Evolutionary conservation across 1,140 invertebrate species (phyloP).

Genomic region (Sminthurides bifidus): DNA sequence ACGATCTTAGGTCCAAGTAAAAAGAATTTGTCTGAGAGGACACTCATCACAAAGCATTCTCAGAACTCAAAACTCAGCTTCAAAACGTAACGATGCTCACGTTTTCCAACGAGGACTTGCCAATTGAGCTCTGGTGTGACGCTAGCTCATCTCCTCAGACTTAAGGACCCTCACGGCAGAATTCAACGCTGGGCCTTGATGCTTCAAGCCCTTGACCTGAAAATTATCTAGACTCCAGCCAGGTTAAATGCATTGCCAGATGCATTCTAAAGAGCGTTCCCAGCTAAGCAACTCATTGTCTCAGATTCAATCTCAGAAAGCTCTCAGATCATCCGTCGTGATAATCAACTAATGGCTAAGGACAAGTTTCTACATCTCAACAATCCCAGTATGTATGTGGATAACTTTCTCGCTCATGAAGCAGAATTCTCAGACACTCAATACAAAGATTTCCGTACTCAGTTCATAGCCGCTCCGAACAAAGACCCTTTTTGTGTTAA

Average conservation of each 20-base stretch:
- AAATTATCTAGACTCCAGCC: not conserved
- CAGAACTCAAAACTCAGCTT: conserved; percentile 34
- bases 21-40: conserved; percentile 34
- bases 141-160: conserved; percentile 5
- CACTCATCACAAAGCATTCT: conserved; percentile 34
- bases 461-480: no score
- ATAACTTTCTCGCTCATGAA: no score
- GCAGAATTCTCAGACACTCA: no score
- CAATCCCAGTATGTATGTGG: no score
- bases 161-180: not conserved
- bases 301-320: no score
- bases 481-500: no score
- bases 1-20: conserved; percentile 33
- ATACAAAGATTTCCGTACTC: no score
- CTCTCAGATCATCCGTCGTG: no score
- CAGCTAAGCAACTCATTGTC: no score
- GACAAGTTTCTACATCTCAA: no score
- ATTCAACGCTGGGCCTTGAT: not conserved
- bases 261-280: not conserved
- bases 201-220: not conserved
- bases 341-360: no score
- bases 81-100: conserved; percentile 29
- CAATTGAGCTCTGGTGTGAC: conserved; percentile 24
- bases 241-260: not conserved
- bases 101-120: conserved; percentile 24